Base-by-base conservation (phyloP, 2,797 vertebrate species). In the Pantherophis vulpinus region DNA sequence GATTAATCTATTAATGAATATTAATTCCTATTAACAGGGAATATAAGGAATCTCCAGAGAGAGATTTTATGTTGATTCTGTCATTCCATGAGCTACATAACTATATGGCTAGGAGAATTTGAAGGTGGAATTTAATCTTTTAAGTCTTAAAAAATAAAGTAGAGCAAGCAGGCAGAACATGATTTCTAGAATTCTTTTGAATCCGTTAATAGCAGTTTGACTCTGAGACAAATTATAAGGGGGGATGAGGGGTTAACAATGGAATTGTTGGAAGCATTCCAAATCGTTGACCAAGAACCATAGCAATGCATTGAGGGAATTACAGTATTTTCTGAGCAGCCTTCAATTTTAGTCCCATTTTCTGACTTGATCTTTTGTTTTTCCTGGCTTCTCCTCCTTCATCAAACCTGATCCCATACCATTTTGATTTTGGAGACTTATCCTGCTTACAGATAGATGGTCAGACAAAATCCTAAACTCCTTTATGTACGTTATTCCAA, bases 21-120 rank as follows among this genome's bases (percentile, higher is more conserved):
- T 74, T 32, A 74, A 74, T 74, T 74, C 70, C 32, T 37, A 93
- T 51, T 47, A 86, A 86, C 83, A 47, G 79, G 86, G 83, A 54
- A 94, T 58, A 63, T 61, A 70, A 90, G 13, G 88, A 95, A 89
- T 89, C 61, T 92, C 56, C 13, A 8, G 16, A 94, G 92, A 59
- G 93, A 92, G 23, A 94, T 90, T 95, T 93, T 95, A 91, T 95
- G n/a, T 90, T 94, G 88, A 88, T 91, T 88, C 86, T 91, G 59
- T 93, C 91, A 94, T 91, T 92, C 91, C 58, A 95, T 89, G 89
- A 83, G 13, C 91, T 51, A 42, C 70, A 91, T 91, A 93, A 93
- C 86, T 0, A 2, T 89, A 79, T 51, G 55, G 87, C 0, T 56
- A 93, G 89, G 83, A 95, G 92, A 94, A 91, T 55, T 55, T 93